phyloP scores from a whole-genome alignment of 2,797 vertebrate genomes.

The Acanthopagrus latus region DNA sequence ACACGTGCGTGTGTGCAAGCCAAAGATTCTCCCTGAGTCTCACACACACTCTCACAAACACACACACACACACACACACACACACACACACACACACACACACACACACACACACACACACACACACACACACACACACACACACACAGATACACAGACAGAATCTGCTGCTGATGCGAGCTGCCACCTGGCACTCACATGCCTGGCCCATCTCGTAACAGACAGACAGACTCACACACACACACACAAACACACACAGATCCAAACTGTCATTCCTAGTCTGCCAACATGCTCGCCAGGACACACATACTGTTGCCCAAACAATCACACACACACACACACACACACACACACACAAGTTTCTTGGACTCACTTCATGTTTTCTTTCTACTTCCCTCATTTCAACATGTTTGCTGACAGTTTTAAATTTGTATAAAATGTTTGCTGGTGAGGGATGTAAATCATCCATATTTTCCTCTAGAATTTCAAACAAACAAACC shows the following conservation, averaged over 20 bases:
- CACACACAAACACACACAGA: constrained; percentile 28
- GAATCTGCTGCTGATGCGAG: constrained; percentile 66
- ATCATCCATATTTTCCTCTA: too few species aligned
- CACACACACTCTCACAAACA: neutral
- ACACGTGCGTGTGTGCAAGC: constrained; percentile 14
- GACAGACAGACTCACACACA: constrained; percentile 42
- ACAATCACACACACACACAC: constrained; percentile 10
- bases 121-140: constrained; percentile 17
- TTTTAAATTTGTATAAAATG: too few species aligned
- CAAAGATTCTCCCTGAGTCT: constrained; percentile 18
- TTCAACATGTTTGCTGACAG: constrained; percentile 4
- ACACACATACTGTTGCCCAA: constrained; percentile 3
- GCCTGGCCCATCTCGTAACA: constrained; percentile 63
- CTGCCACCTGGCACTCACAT: constrained; percentile 73
- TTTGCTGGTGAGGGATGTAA: too few species aligned
- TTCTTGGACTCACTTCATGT: constrained; percentile 26
- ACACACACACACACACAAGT: constrained; percentile 11
- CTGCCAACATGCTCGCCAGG: constrained; percentile 57
- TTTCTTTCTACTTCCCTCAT: constrained; percentile 1
- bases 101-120: constrained; percentile 17
- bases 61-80: constrained; percentile 21
- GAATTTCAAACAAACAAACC: too few species aligned
- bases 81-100: constrained; percentile 17
- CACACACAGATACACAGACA: constrained; percentile 21
- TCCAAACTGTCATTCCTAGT: constrained; percentile 59